A percentile compares a stretch with the other conserved stretches of the same genome.
These are phyloP conservation scores for Phasia obesa DNA, from an alignment of 2,888 invertebrate genomes.

Conservation along the genomic window DNA sequence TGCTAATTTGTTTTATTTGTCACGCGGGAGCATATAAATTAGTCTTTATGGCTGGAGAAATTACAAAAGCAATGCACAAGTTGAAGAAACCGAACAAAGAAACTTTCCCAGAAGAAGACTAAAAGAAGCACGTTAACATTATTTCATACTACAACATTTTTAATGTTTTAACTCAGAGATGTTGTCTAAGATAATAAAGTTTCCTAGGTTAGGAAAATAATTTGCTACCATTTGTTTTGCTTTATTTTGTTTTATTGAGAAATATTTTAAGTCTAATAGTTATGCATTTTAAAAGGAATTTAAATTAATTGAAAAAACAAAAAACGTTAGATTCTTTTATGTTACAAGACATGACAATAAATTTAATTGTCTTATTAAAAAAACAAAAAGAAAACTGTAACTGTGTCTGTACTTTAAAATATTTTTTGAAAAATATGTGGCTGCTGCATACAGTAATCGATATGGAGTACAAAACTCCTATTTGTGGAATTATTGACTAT, in stretches of 20 bases:
- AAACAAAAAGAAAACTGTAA: neutral
- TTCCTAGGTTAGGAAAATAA: conserved; percentile 36
- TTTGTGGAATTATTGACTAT: too few relatives aligned
- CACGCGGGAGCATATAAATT: conserved; percentile 71
- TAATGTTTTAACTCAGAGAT: conserved; percentile 48
- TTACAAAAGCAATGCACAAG: conserved; percentile 48
- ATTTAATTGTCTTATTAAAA: neutral
- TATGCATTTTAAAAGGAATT: conserved; percentile 33
- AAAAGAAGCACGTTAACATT: conserved; percentile 23
- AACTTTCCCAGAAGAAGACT: conserved; percentile 53
- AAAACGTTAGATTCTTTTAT: neutral
- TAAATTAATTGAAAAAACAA: conserved; percentile 12
- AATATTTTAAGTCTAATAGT: conserved; percentile 11
- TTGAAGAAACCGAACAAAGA: conserved; percentile 53
- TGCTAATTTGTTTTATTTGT: conserved; percentile 72
- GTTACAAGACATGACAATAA: neutral
- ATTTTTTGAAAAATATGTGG: too few relatives aligned
- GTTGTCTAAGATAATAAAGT: conserved; percentile 46
- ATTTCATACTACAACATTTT: conserved; percentile 56
- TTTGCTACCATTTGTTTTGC: conserved; percentile 1
- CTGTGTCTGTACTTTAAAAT: too few relatives aligned
- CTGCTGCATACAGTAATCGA: too few relatives aligned
- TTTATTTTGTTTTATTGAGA: conserved; percentile 4
- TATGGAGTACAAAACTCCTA: too few relatives aligned
- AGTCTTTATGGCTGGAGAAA: conserved; percentile 67